Conservation (phyloP, 2,888 invertebrate genomes). For the Plagodis dolabraria region DNA sequence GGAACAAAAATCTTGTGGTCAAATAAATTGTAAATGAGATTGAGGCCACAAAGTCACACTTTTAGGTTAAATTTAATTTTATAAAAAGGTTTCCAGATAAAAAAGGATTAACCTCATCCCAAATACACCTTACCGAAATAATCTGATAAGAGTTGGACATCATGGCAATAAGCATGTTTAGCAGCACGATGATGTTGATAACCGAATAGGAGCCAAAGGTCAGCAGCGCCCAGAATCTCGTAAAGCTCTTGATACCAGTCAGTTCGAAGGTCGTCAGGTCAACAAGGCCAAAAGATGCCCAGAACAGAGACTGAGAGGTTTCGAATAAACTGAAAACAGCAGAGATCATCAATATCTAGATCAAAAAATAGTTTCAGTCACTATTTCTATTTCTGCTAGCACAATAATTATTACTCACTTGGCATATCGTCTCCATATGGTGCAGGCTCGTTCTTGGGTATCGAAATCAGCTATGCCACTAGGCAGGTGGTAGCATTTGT, state of each 20-base stretch:
- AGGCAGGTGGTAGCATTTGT: conserved; percentile 91
- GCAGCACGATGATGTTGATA: conserved; percentile 97
- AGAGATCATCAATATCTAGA: background rate
- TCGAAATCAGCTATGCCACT: conserved; percentile 93
- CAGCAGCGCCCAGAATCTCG: conserved; percentile 97
- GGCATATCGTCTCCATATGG: conserved; percentile 94
- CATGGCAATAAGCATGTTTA: conserved; percentile 99
- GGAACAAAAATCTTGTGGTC: too few relatives aligned
- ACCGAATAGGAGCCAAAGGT: conserved; percentile 99
- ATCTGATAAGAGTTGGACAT: conserved; percentile 99
- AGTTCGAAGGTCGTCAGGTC: conserved; percentile 97
- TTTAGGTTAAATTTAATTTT: too few relatives aligned
- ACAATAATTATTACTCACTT: conserved; percentile 86
- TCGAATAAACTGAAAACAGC: conserved; percentile 93
- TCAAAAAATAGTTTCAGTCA: background rate
- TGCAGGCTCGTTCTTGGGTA: conserved; percentile 92
- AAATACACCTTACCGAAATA: conserved; percentile 90
- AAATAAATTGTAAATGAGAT: too few relatives aligned
- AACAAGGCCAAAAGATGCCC: conserved; percentile 98
- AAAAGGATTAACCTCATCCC: too few relatives aligned
- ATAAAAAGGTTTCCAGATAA: too few relatives aligned
- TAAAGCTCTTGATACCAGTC: conserved; percentile 97
- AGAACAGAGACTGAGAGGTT: conserved; percentile 98
- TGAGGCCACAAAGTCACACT: too few relatives aligned
- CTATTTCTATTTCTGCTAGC: too few relatives aligned